These are phyloP conservation scores for human DNA, from an alignment of 2,113 vertebrate species.

Conservation along the genomic window DNA sequence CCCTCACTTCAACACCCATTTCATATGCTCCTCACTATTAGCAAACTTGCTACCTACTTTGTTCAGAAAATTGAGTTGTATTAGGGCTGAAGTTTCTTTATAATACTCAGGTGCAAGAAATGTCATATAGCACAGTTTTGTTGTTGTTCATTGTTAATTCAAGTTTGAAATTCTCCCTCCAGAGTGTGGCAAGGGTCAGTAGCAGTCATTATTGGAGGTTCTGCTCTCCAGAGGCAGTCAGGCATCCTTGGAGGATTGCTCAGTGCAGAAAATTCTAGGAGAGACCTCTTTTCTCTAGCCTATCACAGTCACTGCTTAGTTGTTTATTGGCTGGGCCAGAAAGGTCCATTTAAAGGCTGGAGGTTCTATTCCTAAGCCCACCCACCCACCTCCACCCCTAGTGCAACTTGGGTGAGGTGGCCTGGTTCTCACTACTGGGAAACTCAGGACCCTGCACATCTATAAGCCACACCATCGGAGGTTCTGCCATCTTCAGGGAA, in stretches of 20 bases:
- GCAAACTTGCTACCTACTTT: background rate
- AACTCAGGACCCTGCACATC: background rate
- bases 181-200: background rate
- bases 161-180: background rate
- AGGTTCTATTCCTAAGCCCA: background rate
- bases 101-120: background rate
- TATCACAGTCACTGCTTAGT: background rate
- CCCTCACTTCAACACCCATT: background rate
- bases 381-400: background rate
- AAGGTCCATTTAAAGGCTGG: background rate
- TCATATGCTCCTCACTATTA: background rate
- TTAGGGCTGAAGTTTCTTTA: background rate
- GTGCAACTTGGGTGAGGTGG: background rate
- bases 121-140: background rate
- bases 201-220: background rate
- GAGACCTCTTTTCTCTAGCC: background rate
- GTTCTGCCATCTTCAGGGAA: background rate
- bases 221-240: background rate
- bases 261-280: background rate
- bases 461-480: background rate
- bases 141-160: background rate
- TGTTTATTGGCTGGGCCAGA: background rate
- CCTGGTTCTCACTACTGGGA: background rate
- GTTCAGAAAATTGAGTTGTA: background rate
- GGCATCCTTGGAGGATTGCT: background rate